These are phyloP conservation scores for Scotopteryx bipunctaria DNA, from an alignment of 2,888 invertebrate genomes.

Conservation along the genomic window DNA sequence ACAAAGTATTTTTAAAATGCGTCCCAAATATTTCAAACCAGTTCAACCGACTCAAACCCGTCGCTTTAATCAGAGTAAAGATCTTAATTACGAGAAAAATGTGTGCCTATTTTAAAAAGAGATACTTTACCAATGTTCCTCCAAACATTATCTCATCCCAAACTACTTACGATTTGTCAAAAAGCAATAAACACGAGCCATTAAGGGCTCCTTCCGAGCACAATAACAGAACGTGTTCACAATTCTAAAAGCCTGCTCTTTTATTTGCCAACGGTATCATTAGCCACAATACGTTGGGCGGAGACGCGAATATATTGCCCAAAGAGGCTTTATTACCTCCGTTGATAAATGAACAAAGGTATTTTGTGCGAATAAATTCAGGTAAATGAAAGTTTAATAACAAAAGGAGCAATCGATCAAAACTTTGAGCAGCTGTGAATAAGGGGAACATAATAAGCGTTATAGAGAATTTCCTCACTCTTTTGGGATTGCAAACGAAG, in stretches of 20 bases:
- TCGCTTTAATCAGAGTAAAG: too few relatives aligned
- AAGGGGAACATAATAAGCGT: neutral
- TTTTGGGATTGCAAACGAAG: too few relatives aligned
- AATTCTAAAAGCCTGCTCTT: conserved; percentile 55
- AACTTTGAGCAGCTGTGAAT: conserved; percentile 18
- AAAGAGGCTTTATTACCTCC: conserved; percentile 62
- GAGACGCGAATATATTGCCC: conserved; percentile 60
- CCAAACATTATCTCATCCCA: conserved; percentile 1
- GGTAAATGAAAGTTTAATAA: conserved; percentile 32
- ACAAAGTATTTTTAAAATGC: too few relatives aligned
- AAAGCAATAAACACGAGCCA: conserved; percentile 49
- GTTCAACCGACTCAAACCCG: too few relatives aligned
- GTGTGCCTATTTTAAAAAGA: neutral
- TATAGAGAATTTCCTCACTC: neutral
- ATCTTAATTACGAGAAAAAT: too few relatives aligned
- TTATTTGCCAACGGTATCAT: conserved; percentile 65
- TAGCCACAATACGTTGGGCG: conserved; percentile 57
- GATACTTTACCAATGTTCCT: neutral
- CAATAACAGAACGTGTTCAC: conserved; percentile 50
- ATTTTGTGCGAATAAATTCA: conserved; percentile 21
- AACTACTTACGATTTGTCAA: conserved; percentile 44
- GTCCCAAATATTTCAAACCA: too few relatives aligned
- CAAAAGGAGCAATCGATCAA: conserved; percentile 26
- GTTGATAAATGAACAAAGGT: conserved; percentile 65
- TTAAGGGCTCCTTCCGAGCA: conserved; percentile 40